Evolutionary conservation across 1,140 invertebrate species (phyloP), one percentile per base, ranked within the genome.

Genomic region (Holotrichia oblita): DNA sequence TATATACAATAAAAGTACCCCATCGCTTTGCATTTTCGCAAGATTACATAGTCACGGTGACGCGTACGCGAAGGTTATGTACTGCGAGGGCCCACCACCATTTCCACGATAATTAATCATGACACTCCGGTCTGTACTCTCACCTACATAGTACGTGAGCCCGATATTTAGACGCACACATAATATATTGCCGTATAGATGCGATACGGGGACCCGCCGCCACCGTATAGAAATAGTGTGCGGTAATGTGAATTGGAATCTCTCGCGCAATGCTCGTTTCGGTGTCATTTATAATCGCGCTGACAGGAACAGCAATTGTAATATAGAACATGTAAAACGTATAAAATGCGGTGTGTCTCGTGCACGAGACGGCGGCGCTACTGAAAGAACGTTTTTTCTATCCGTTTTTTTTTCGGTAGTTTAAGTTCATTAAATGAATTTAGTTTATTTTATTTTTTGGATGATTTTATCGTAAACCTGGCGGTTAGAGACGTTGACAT

Each of bases 161-260:
- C 17, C 61, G 61, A 69, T 69, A 69, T 27, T 69, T 69, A 69
- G 27, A 3, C 22, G 61, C 61, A 9, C 22, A 22, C 61, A 34
- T 69, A 69, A 69, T 69, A 69, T 69, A 69, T 69, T 27, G 61
- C 22, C 7, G 61, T 69, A 69, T 69, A 69, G 61, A 69, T 69
- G 17, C 48, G 48, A 55, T 55, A 55, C 48, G 22, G 44, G 44
- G 44, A 69, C 6, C 20, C 20, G 20, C 14, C 44, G n/a, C 6
- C 44, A 10, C 44, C 14, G 48, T 55, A 55, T 55, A 55, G 48
- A 55, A 55, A 55, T 55, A 55, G 48, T n/a, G 48, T n/a, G 48
- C 14, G 48, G 14, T 55, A 55, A 55, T 55, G 48, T n/a, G 48
- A 55, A 55, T 17, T 55, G 48, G 48, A 55, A 55, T 55, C 12